Evolutionary conservation across 2,888 invertebrate genomes (phyloP).

Genomic region (Trilocha varians): DNA sequence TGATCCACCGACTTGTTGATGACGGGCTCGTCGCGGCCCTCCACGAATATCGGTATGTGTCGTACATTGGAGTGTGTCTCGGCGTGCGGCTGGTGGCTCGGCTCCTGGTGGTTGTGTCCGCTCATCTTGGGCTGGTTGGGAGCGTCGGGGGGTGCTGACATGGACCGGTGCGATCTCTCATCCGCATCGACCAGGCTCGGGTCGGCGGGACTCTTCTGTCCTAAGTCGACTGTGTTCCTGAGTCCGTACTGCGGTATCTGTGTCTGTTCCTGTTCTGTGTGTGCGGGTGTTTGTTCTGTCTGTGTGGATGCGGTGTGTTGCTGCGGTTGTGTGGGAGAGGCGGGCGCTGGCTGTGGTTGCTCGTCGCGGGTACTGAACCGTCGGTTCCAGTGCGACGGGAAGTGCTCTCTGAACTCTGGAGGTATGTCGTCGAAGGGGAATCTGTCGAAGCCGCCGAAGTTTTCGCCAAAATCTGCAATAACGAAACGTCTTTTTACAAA

Average conservation of each 20-base stretch:
- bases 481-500: conserved; percentile 34
- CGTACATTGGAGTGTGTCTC: conserved; percentile 75
- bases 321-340: conserved; percentile 31
- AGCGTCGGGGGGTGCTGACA: conserved; percentile 84
- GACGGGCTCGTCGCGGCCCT: conserved; percentile 87
- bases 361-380: conserved; percentile 49
- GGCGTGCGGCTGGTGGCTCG: conserved; percentile 25
- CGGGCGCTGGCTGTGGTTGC: conserved; percentile 26
- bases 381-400: conserved; percentile 59
- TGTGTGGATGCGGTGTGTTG: conserved; percentile 55
- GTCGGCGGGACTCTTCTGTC: conserved; percentile 76
- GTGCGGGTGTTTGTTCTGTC: conserved; percentile 43
- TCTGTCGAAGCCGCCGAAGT: conserved; percentile 67
- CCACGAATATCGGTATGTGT: conserved; percentile 91
- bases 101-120: conserved; percentile 42
- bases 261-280: conserved; percentile 27
- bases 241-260: conserved; percentile 78
- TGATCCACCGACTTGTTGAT: conserved; percentile 75
- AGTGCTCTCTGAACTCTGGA: conserved; percentile 62
- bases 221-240: conserved; percentile 86
- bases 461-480: conserved; percentile 64
- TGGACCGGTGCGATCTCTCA: conserved; percentile 79
- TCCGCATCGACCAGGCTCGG: conserved; percentile 66
- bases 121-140: conserved; percentile 46
- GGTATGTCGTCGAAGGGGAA: conserved; percentile 70